Percentiles rank a stretch among this genome's conserved stretches.
These are phyloP conservation scores for Callosobruchus maculatus DNA, from an alignment of 2,888 invertebrate genomes.

Conservation along the genomic window DNA sequence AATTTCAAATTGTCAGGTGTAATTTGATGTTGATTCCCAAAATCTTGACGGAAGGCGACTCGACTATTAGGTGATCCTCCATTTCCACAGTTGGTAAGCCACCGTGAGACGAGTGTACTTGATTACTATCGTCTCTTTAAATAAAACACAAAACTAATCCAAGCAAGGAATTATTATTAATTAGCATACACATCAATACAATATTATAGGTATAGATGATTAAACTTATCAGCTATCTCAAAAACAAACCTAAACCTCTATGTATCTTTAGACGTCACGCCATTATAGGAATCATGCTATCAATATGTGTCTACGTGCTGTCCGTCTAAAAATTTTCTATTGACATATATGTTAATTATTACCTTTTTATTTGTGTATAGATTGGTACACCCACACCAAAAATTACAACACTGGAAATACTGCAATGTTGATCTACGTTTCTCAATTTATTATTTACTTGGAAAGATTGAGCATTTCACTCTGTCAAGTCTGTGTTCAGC, in stretches of 20 bases:
- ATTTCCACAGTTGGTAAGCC: too few relatives aligned
- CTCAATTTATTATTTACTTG: too few relatives aligned
- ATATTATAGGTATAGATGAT: conserved; percentile 10
- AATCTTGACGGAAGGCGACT: too few relatives aligned
- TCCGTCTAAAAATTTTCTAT: conserved; percentile 34
- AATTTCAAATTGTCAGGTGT: too few relatives aligned
- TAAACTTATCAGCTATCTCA: conserved; percentile 20
- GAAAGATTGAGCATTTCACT: too few relatives aligned
- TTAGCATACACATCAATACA: conserved; percentile 49
- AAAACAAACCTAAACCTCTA: conserved; percentile 14
- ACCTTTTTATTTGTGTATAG: neutral
- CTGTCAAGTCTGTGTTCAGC: too few relatives aligned
- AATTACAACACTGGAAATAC: neutral
- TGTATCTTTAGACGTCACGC: conserved; percentile 11
- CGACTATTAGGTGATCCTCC: too few relatives aligned
- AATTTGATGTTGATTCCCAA: too few relatives aligned
- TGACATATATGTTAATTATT: conserved; percentile 51
- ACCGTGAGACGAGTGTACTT: too few relatives aligned
- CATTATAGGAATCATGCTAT: neutral
- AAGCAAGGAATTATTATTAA: conserved; percentile 27
- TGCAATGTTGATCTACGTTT: too few relatives aligned
- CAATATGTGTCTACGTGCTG: neutral
- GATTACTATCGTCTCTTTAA: too few relatives aligned
- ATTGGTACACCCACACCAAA: neutral
- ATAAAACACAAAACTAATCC: neutral